Conservation (phyloP, 2,888 invertebrate species). For the Caenorhabditis drosophilae region DNA sequence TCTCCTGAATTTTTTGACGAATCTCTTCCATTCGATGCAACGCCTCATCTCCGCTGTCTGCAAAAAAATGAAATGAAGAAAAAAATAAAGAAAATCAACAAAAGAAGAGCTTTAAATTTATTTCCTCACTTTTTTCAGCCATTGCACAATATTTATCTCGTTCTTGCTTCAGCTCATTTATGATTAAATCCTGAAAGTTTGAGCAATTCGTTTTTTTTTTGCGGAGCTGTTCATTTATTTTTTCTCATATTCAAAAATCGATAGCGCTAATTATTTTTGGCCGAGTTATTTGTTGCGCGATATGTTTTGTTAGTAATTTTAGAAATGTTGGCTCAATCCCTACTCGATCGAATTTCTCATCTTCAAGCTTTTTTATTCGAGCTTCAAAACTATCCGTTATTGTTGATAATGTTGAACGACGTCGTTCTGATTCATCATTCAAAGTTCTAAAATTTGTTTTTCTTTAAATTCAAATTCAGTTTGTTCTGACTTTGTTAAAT, state of each 20-base stretch:
- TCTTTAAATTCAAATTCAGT: slow-evolving; percentile 1
- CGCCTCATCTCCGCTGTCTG: slow-evolving; percentile 40
- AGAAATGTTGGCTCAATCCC: too few relatives aligned
- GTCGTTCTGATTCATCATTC: slow-evolving; percentile 42
- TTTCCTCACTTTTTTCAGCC: slow-evolving; percentile 33
- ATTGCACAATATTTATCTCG: slow-evolving; percentile 28
- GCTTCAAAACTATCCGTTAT: slow-evolving; percentile 43
- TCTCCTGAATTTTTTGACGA: slow-evolving; percentile 61
- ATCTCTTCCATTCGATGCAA: slow-evolving; percentile 60
- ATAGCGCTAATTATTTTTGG: too few relatives aligned
- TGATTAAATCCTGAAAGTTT: slow-evolving; percentile 24
- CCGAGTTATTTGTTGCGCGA: too few relatives aligned
- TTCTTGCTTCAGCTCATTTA: slow-evolving; percentile 30
- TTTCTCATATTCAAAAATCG: too few relatives aligned
- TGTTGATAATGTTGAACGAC: slow-evolving; percentile 35
- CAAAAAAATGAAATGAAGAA: too few relatives aligned
- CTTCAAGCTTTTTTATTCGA: slow-evolving; percentile 38
- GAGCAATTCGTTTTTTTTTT: too few relatives aligned
- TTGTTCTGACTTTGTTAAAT: slow-evolving; percentile 45
- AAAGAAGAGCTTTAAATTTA: too few relatives aligned
- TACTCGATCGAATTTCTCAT: slow-evolving; percentile 36
- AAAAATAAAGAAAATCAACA: too few relatives aligned
- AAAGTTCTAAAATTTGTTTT: slow-evolving; percentile 29
- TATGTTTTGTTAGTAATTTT: too few relatives aligned
- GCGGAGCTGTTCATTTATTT: too few relatives aligned